Evolutionary conservation across 2,113 vertebrate species (phyloP).

Genomic region (Tachuris rubrigastra): DNA sequence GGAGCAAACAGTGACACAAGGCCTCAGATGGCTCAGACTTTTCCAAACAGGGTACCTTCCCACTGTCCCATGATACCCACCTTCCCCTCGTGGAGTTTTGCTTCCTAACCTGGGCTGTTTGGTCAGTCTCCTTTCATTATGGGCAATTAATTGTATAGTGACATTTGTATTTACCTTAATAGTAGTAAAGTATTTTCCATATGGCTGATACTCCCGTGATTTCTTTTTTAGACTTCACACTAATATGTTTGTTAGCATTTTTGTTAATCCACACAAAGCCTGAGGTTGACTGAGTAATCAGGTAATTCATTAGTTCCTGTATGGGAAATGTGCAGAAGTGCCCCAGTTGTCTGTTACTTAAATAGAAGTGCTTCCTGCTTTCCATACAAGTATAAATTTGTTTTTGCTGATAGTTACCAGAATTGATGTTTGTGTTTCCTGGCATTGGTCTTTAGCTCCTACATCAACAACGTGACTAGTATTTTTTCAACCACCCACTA

Average conservation of each 20-base stretch:
- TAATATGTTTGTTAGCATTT: background rate
- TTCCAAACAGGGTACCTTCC: background rate
- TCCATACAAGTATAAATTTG: background rate
- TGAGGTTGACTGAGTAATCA: background rate
- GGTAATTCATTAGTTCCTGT: slow-evolving; percentile 31
- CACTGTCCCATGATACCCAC: background rate
- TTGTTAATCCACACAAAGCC: background rate
- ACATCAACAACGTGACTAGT: background rate
- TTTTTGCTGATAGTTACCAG: background rate
- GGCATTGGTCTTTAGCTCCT: background rate
- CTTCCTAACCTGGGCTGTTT: background rate
- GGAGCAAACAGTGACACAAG: background rate
- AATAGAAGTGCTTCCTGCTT: background rate
- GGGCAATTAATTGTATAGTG: background rate
- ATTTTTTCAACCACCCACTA: background rate
- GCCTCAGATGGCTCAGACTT: background rate
- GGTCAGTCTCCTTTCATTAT: background rate
- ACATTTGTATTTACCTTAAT: background rate
- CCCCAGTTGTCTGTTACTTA: background rate
- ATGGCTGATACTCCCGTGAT: background rate
- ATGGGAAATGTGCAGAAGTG: background rate
- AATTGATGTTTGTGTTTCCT: background rate
- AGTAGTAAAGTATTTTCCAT: background rate
- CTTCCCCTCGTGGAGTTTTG: background rate
- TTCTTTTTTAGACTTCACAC: background rate